A percentile compares a stretch with the other conserved stretches of the same genome.
Evolutionary conservation across 2,113 vertebrate species (phyloP).

Genomic region (Opisthocomus hoazin): DNA sequence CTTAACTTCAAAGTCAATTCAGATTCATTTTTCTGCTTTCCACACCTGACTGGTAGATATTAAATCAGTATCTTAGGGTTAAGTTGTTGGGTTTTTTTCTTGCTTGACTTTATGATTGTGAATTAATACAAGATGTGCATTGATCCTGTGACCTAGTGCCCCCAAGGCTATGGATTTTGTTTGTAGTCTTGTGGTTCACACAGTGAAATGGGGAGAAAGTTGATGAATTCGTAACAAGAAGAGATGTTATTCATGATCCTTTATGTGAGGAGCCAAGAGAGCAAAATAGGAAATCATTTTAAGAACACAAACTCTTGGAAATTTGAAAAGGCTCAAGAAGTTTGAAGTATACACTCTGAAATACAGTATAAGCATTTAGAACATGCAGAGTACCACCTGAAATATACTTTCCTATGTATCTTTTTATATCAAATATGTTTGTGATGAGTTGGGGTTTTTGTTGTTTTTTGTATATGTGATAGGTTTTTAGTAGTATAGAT

Average conservation of each 20-base stretch:
- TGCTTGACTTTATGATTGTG: constrained; percentile 7
- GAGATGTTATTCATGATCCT: background rate
- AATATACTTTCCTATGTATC: background rate
- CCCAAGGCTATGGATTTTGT: background rate
- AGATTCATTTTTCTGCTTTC: background rate
- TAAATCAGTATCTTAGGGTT: background rate
- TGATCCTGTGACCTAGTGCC: background rate
- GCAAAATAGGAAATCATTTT: background rate
- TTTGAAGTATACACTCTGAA: background rate
- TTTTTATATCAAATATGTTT: background rate
- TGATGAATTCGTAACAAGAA: background rate
- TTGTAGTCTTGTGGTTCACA: background rate
- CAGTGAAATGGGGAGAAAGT: background rate
- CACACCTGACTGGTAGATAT: background rate
- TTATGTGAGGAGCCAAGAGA: background rate
- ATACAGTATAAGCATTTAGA: background rate
- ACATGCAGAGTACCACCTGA: background rate
- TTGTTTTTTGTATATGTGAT: background rate
- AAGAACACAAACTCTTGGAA: background rate
- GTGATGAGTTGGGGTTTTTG: background rate
- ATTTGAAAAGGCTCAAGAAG: background rate
- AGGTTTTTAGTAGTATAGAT: constrained; percentile 93
- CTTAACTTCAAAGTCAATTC: background rate
- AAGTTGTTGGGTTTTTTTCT: background rate
- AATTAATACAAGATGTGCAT: background rate